Conservation (phyloP, 2,113 vertebrate genomes). For the Vidua macroura region DNA sequence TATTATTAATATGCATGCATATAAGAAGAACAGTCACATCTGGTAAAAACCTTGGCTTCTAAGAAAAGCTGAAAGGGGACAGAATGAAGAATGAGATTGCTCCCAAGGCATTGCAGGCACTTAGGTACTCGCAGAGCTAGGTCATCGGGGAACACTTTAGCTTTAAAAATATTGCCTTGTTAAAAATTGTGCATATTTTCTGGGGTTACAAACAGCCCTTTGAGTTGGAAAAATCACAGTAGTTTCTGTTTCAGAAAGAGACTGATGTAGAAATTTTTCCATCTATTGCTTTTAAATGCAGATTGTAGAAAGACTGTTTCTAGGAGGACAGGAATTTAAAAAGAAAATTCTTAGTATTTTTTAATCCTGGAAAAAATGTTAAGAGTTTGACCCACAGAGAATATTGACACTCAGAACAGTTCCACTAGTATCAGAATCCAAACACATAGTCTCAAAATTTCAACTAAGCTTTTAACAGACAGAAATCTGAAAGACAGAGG, state of each 20-base stretch:
- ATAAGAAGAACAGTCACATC: background rate
- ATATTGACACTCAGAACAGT: background rate
- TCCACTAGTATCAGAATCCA: background rate
- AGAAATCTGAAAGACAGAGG: background rate
- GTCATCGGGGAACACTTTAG: background rate
- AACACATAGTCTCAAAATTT: background rate
- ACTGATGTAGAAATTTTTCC: background rate
- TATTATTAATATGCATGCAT: background rate
- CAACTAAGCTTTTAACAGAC: background rate
- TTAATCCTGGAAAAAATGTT: background rate
- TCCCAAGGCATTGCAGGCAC: background rate
- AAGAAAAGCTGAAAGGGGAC: background rate
- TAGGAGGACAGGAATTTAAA: background rate
- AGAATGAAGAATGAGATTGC: background rate
- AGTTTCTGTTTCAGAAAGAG: background rate
- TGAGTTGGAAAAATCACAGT: background rate
- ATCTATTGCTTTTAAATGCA: background rate
- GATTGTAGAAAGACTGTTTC: background rate
- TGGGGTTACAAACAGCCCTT: background rate
- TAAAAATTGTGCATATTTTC: slow-evolving; percentile 2
- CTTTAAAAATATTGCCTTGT: background rate
- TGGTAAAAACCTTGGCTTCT: background rate
- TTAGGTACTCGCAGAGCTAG: background rate
- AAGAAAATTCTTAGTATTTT: background rate
- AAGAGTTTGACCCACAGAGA: background rate